A percentile compares a stretch with the other conserved stretches of the same genome.
phyloP scores from a whole-genome alignment of 2,797 vertebrate genomes.

The Streptopelia turtur region DNA sequence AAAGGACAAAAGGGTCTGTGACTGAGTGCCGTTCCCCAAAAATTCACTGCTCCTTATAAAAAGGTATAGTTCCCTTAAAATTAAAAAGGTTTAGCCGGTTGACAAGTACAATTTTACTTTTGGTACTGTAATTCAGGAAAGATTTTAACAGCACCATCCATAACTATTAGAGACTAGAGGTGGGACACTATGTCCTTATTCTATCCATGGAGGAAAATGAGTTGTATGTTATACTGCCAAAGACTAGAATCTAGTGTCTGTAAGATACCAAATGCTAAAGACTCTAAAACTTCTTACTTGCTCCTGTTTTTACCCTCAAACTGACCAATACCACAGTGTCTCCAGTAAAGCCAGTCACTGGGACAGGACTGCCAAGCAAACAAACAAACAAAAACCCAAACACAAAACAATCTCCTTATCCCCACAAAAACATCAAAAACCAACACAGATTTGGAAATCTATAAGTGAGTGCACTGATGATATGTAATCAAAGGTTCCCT shows the following conservation, averaged over 20 bases:
- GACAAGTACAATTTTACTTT: background rate
- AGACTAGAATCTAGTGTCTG: background rate
- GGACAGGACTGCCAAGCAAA: background rate
- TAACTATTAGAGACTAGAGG: background rate
- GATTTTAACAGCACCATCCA: background rate
- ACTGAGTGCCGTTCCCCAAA: background rate
- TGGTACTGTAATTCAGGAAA: background rate
- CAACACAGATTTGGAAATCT: background rate
- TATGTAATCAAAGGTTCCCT: background rate
- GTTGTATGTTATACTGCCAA: background rate
- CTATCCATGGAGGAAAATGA: background rate
- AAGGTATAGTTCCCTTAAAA: background rate
- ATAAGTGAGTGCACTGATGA: background rate
- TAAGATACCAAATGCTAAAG: background rate
- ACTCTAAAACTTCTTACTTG: background rate
- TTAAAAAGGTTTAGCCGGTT: background rate
- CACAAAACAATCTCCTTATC: background rate
- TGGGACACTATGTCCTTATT: background rate
- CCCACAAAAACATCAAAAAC: background rate
- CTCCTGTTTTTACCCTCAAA: background rate
- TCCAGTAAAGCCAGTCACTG: background rate
- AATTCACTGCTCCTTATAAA: background rate
- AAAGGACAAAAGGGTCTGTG: background rate
- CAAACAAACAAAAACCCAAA: background rate
- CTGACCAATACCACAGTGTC: background rate